A percentile compares a stretch with the other conserved stretches of the same genome.
These are phyloP conservation scores for Ischnus inquisitorius DNA, from an alignment of 2,888 invertebrate genomes.

Conservation along the genomic window DNA sequence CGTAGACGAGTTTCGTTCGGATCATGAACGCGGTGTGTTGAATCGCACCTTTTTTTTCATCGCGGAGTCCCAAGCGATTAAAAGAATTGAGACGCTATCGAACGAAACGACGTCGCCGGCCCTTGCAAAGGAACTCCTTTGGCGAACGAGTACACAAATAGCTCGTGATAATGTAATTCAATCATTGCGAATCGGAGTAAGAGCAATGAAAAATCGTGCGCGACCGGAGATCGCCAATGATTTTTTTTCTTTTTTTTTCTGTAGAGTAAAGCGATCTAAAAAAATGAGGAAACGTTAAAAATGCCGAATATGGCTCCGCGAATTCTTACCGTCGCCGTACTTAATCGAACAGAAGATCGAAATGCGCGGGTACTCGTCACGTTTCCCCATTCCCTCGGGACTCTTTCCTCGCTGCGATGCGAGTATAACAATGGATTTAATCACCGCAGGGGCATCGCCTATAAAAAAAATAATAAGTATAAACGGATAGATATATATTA, in stretches of 20 bases:
- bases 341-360: slow-evolving; percentile 62
- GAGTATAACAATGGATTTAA: slow-evolving; percentile 43
- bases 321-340: slow-evolving; percentile 44
- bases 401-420: slow-evolving; percentile 71
- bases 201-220: slow-evolving; percentile 39
- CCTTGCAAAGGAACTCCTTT: slow-evolving; percentile 15
- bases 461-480: slow-evolving; percentile 43
- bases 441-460: slow-evolving; percentile 59
- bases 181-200: slow-evolving; percentile 38
- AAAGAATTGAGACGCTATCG: neutral
- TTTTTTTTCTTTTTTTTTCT: slow-evolving; percentile 7
- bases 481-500: slow-evolving; percentile 39
- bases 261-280: slow-evolving; percentile 10
- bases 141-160: neutral
- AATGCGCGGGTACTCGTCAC: slow-evolving; percentile 32
- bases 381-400: slow-evolving; percentile 39
- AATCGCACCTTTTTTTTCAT: neutral
- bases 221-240: slow-evolving; percentile 14
- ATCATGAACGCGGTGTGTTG: neutral
- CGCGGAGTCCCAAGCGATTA: neutral
- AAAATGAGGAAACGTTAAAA: slow-evolving; percentile 28
- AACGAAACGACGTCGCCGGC: neutral
- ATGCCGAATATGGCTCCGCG: slow-evolving; percentile 14
- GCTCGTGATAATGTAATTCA: slow-evolving; percentile 22
- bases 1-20: neutral